A percentile compares a stretch with the other conserved stretches of the same genome.
phyloP scores from a whole-genome alignment of 2,113 vertebrate species.

The Ophthalmolycus amberensis region DNA sequence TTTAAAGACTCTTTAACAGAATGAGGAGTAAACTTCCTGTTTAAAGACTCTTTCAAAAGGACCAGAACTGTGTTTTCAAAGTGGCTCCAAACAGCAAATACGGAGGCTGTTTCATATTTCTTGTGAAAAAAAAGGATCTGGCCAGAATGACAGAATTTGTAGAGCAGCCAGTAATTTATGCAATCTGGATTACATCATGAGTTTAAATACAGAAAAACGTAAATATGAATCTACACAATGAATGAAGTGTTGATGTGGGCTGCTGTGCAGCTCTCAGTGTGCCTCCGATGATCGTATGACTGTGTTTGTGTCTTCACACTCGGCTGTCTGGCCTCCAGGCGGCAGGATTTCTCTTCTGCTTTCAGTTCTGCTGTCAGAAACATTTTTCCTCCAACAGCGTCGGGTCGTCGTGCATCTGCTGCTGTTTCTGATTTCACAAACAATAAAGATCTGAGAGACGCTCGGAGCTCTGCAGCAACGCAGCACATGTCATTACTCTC shows the following conservation, averaged over 20 bases:
- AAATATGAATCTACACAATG: background rate
- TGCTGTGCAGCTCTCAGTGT: background rate
- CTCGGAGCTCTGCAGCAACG: background rate
- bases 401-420: background rate
- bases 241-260: no score
- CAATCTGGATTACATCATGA: background rate
- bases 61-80: background rate
- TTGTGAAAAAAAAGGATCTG: background rate
- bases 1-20: background rate
- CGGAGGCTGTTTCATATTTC: background rate
- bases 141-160: background rate
- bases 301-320: constrained; percentile 8
- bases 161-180: background rate
- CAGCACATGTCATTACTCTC: background rate
- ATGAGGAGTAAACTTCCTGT: background rate
- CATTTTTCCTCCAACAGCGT: constrained; percentile 10
- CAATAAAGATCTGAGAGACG: constrained; percentile 7
- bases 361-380: constrained; percentile 20
- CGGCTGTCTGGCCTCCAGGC: background rate
- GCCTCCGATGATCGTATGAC: background rate
- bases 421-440: constrained; percentile 19
- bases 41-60: background rate
- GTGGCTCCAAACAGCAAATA: background rate
- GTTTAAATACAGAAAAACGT: background rate
- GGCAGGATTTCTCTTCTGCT: background rate